Evolutionary conservation across 2,888 invertebrate genomes (phyloP).

Genomic region (Leptinotarsa tumamoca): DNA sequence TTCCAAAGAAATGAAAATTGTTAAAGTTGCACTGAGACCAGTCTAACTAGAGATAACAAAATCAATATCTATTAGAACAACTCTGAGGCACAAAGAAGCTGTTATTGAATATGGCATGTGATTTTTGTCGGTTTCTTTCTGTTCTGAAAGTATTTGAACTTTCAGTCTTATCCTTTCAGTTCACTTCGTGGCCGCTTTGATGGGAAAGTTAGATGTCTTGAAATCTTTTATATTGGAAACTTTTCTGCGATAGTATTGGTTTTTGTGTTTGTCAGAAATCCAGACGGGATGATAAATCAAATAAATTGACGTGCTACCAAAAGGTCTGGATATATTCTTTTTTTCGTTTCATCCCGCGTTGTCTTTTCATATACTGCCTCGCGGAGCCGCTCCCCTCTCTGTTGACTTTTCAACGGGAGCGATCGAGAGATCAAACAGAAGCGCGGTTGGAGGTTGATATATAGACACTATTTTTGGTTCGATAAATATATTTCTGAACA

Average conservation of each 20-base stretch:
- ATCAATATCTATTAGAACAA: slow-evolving; percentile 16
- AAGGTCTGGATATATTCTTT: slow-evolving; percentile 18
- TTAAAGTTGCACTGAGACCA: background rate
- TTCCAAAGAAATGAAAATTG: background rate
- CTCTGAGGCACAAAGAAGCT: slow-evolving; percentile 23
- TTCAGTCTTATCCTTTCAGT: slow-evolving; percentile 24
- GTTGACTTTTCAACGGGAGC: slow-evolving; percentile 9
- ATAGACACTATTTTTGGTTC: background rate
- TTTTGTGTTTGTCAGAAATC: slow-evolving; percentile 25
- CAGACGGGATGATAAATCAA: slow-evolving; percentile 27
- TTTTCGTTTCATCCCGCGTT: slow-evolving; percentile 16
- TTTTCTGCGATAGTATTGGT: slow-evolving; percentile 27
- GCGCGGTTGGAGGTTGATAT: background rate
- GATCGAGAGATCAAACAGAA: slow-evolving; percentile 8
- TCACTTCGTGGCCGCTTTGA: slow-evolving; percentile 25
- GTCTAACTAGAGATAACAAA: slow-evolving; percentile 2
- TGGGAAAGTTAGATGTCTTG: slow-evolving; percentile 23
- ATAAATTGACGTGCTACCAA: slow-evolving; percentile 31
- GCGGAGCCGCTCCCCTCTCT: background rate
- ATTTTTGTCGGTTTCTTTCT: slow-evolving; percentile 26
- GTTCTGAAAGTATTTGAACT: slow-evolving; percentile 21
- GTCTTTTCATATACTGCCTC: slow-evolving; percentile 7
- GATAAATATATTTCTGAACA: background rate
- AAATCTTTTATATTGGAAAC: slow-evolving; percentile 29
- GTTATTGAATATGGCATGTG: slow-evolving; percentile 32